Conservation (phyloP, 2,888 invertebrate genomes). For the Megastigmus dorsalis region DNA sequence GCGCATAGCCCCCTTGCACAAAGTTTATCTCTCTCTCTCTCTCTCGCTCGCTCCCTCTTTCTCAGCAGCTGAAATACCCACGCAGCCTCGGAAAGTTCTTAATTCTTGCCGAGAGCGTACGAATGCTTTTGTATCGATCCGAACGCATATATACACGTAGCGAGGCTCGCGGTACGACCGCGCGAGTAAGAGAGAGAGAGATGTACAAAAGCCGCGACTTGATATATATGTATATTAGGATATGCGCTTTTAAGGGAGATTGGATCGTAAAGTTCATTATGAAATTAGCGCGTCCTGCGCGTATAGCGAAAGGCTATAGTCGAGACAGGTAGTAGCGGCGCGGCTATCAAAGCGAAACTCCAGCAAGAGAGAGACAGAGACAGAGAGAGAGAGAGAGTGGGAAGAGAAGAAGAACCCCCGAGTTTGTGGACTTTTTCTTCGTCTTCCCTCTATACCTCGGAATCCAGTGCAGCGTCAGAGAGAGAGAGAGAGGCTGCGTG, state of each 20-base stretch:
- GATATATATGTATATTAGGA: too few species aligned
- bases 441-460: too few species aligned
- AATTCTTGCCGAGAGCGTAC: neutral
- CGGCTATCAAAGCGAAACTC: conserved; percentile 5
- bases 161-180: neutral
- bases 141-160: too few species aligned
- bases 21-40: neutral
- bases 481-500: too few species aligned
- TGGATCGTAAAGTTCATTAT: conserved; percentile 37
- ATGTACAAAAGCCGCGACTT: too few species aligned
- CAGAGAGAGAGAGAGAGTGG: too few species aligned
- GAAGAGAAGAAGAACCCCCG: neutral
- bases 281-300: conserved; percentile 32
- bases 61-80: too few species aligned
- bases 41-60: neutral
- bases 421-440: conserved; percentile 32
- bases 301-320: too few species aligned
- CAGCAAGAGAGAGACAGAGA: too few species aligned
- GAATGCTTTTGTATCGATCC: conserved; percentile 9
- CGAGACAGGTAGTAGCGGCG: neutral
- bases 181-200: too few species aligned
- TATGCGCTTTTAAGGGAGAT: conserved; percentile 2
- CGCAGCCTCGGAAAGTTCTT: neutral
- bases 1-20: neutral
- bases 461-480: too few species aligned